These are phyloP conservation scores for Lagria hirta DNA, from an alignment of 2,888 invertebrate species.

Conservation along the genomic window DNA sequence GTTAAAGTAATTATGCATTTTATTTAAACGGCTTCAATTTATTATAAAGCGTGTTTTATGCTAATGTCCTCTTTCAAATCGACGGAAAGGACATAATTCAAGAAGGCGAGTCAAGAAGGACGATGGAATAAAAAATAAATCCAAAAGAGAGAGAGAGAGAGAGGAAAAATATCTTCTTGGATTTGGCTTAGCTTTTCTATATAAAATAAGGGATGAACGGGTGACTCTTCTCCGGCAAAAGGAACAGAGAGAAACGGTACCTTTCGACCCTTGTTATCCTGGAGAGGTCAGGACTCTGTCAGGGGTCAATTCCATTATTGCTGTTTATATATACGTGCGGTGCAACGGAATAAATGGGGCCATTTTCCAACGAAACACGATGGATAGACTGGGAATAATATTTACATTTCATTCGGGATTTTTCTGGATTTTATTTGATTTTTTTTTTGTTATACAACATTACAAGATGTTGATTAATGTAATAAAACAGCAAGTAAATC, in stretches of 20 bases:
- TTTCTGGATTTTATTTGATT: too few species aligned
- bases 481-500: too few species aligned
- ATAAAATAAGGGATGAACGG: conserved; percentile 42
- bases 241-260: conserved; percentile 17
- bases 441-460: too few species aligned
- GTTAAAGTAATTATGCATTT: conserved; percentile 52
- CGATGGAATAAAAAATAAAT: conserved; percentile 24
- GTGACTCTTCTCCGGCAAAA: conserved; percentile 34
- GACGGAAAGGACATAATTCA: conserved; percentile 47
- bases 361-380: too few species aligned
- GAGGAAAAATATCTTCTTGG: conserved; percentile 35
- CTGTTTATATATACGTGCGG: conserved; percentile 34
- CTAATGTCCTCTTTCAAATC: conserved; percentile 42
- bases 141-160: conserved; percentile 1
- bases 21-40: conserved; percentile 50
- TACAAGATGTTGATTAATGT: too few species aligned
- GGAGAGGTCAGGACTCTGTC: conserved; percentile 33
- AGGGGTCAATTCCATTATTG: conserved; percentile 43
- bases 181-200: conserved; percentile 42
- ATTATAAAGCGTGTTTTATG: conserved; percentile 46
- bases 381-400: too few species aligned
- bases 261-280: conserved; percentile 42
- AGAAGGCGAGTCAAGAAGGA: conserved; percentile 30
- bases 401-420: too few species aligned
- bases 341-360: conserved; percentile 18